Percentiles rank a stretch among this genome's conserved stretches.
Evolutionary conservation across 2,888 invertebrate species (phyloP).

Genomic region (Kuschelorhynchus macadamiae): DNA sequence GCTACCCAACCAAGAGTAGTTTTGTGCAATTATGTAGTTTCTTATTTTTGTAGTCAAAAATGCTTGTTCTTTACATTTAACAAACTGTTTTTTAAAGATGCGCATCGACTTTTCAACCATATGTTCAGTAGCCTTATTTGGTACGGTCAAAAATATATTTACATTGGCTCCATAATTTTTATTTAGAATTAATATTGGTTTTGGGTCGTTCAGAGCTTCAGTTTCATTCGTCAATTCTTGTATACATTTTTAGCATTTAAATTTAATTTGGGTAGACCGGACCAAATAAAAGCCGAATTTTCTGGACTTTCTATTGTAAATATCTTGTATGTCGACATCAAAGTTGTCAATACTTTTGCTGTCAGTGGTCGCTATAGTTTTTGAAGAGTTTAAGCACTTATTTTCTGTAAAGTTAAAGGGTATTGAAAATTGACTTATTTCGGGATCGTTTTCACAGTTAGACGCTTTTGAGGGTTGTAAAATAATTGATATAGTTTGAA

Average conservation of each 20-base stretch:
- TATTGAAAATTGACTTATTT: no score
- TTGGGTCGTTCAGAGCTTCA: no score
- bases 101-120: conserved; percentile 1
- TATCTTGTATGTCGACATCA: conserved; percentile 6
- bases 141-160: conserved; percentile 4
- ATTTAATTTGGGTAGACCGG: neutral
- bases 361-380: neutral
- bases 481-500: neutral
- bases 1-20: conserved; percentile 1
- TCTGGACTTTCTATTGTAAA: conserved; percentile 4
- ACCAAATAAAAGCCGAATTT: conserved; percentile 3
- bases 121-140: conserved; percentile 3
- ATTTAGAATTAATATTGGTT: no score
- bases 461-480: conserved; percentile 6
- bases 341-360: neutral
- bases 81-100: conserved; percentile 1
- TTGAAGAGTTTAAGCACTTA: neutral
- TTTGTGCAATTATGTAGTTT: conserved; percentile 7
- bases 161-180: conserved; percentile 4
- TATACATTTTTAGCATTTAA: neutral
- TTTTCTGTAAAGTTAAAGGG: conserved; percentile 4
- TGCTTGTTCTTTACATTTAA: conserved; percentile 1
- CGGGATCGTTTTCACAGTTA: conserved; percentile 5
- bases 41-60: conserved; percentile 4
- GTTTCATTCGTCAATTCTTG: neutral